Conservation (phyloP, 2,797 vertebrate genomes). For the Peromyscus attwateri region DNA sequence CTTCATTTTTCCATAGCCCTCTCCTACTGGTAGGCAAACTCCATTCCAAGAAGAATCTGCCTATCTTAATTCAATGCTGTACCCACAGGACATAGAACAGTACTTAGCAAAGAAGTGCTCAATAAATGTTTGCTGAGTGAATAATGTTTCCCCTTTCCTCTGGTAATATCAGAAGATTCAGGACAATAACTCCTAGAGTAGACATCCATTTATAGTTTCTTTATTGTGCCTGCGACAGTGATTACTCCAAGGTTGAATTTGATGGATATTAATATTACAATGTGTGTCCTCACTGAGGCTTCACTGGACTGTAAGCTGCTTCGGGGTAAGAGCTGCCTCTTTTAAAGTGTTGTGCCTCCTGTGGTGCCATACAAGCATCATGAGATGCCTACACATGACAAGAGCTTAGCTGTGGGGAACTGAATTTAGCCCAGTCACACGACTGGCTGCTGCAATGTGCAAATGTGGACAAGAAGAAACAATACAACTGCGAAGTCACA, state of each 20-base stretch:
- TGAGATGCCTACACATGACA: neutral
- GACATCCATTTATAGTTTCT: neutral
- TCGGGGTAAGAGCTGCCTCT: constrained; percentile 48
- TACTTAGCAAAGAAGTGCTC: neutral
- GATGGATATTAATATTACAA: neutral
- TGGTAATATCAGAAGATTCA: neutral
- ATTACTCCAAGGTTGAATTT: constrained; percentile 6
- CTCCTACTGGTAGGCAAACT: neutral
- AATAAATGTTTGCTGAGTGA: neutral
- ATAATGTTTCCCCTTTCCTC: neutral
- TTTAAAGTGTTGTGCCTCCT: neutral
- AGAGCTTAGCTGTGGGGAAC: constrained; percentile 56
- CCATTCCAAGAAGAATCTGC: neutral
- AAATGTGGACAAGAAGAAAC: constrained; percentile 38
- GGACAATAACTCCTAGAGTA: neutral
- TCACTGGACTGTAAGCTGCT: constrained; percentile 67
- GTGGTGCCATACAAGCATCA: neutral
- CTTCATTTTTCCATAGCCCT: neutral
- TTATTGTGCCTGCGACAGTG: neutral
- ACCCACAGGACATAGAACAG: neutral
- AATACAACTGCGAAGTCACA: constrained; percentile 76
- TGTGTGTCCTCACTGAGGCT: neutral
- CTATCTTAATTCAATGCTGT: neutral
- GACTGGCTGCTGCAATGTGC: constrained; percentile 50
- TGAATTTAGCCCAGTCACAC: constrained; percentile 46